Conservation (phyloP, 1,140 invertebrate genomes). For the Ips nitidus region DNA sequence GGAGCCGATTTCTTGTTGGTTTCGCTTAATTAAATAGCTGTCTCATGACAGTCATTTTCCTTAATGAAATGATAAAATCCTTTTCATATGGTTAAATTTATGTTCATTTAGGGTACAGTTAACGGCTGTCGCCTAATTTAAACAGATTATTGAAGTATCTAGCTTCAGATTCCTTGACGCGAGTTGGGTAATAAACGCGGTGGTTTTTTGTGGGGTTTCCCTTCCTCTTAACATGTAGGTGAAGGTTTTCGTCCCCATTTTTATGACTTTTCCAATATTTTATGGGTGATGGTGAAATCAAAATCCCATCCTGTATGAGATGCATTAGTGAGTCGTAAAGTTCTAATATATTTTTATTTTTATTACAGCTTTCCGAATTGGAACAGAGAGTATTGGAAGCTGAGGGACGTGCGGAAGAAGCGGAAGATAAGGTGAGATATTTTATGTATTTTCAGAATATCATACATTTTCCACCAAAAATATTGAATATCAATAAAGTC, state of each 20-base stretch:
- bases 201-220: too few relatives aligned
- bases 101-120: too few relatives aligned
- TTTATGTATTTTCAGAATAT: neutral
- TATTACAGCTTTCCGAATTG: constrained; percentile 86
- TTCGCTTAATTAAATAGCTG: constrained; percentile 1
- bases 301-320: too few relatives aligned
- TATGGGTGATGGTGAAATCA: too few relatives aligned
- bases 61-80: neutral
- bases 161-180: too few relatives aligned
- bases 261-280: too few relatives aligned
- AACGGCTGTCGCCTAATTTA: too few relatives aligned
- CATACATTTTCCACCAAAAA: neutral
- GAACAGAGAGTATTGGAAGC: constrained; percentile 88
- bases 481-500: neutral
- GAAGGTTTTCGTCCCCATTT: too few relatives aligned
- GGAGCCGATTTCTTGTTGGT: neutral
- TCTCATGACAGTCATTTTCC: neutral
- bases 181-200: too few relatives aligned
- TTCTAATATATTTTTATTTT: constrained; percentile 48
- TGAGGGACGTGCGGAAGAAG: constrained; percentile 85
- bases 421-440: constrained; percentile 82
- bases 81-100: too few relatives aligned
- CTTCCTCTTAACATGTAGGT: too few relatives aligned
- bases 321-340: neutral
- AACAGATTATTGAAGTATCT: too few relatives aligned